These are phyloP conservation scores for Musca vetustissima DNA, from an alignment of 1,140 invertebrate species.

Conservation along the genomic window DNA sequence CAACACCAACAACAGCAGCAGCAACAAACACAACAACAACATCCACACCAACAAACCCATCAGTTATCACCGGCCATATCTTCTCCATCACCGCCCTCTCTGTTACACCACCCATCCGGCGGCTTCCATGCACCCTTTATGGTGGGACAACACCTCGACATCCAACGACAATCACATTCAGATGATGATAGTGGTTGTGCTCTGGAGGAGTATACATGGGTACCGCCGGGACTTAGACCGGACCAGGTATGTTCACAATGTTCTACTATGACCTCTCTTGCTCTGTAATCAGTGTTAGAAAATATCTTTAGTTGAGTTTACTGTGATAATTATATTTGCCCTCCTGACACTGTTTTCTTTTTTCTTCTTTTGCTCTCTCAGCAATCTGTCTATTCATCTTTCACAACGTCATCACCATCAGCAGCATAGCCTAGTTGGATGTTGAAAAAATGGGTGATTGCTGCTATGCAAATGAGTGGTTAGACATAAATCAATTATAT, in stretches of 20 bases:
- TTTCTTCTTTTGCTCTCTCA: no score
- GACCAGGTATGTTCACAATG: constrained; percentile 79
- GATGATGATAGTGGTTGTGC: constrained; percentile 97
- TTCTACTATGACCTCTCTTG: not conserved
- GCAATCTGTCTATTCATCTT: not conserved
- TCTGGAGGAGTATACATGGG: constrained; percentile 97
- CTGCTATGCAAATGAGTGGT: no score
- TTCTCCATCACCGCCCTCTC: constrained; percentile 55
- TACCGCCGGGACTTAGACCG: constrained; percentile 90
- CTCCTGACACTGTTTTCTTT: not conserved
- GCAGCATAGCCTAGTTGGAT: no score
- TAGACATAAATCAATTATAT: no score
- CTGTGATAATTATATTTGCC: not conserved
- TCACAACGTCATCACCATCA: no score
- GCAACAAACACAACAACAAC: constrained; percentile 26
- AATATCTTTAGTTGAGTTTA: not conserved
- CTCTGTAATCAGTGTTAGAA: constrained; percentile 1
- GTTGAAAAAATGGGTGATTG: no score
- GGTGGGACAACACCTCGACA: constrained; percentile 63
- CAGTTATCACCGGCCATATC: constrained; percentile 49
- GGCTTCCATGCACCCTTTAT: constrained; percentile 54
- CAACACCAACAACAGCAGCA: constrained; percentile 33
- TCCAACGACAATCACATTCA: constrained; percentile 87
- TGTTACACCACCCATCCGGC: constrained; percentile 46
- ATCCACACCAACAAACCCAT: constrained; percentile 30